Evolutionary conservation across 2,888 invertebrate genomes (phyloP).

Genomic region (Cheiracanthium punctorium): DNA sequence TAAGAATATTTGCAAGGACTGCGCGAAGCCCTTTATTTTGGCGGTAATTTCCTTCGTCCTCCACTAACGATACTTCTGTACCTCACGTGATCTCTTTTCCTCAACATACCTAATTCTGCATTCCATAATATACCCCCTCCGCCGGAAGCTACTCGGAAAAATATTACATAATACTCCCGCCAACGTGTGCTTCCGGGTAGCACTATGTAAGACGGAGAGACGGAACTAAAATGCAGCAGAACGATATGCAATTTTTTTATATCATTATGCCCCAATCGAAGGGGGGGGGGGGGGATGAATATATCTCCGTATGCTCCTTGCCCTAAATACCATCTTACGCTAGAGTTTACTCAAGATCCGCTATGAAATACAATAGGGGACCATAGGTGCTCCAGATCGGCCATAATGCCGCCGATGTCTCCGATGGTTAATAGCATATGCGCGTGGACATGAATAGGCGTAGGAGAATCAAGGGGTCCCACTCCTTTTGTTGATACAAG

Average conservation of each 20-base stretch:
- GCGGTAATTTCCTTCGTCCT: background rate
- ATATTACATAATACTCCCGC: conserved; percentile 4
- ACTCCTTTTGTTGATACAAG: background rate
- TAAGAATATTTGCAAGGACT: no score
- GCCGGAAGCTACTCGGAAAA: background rate
- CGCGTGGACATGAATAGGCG: conserved; percentile 10
- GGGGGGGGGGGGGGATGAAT: background rate
- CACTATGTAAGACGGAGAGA: background rate
- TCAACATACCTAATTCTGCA: conserved; percentile 8
- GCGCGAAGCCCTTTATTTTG: no score
- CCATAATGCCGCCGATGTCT: background rate
- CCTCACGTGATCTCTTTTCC: conserved; percentile 5
- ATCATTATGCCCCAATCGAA: no score
- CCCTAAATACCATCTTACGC: conserved; percentile 1
- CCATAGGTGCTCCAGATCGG: background rate
- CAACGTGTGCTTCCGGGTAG: conserved; percentile 2
- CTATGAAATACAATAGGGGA: background rate
- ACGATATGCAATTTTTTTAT: conserved; percentile 5
- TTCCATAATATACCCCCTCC: background rate
- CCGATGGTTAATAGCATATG: conserved; percentile 8
- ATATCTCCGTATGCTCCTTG: conserved; percentile 1
- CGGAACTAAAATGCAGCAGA: background rate
- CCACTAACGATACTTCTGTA: background rate
- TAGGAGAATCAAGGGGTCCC: background rate
- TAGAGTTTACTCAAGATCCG: conserved; percentile 4